These are phyloP conservation scores for Chorisops tibialis DNA, from an alignment of 2,888 invertebrate species.

Conservation along the genomic window DNA sequence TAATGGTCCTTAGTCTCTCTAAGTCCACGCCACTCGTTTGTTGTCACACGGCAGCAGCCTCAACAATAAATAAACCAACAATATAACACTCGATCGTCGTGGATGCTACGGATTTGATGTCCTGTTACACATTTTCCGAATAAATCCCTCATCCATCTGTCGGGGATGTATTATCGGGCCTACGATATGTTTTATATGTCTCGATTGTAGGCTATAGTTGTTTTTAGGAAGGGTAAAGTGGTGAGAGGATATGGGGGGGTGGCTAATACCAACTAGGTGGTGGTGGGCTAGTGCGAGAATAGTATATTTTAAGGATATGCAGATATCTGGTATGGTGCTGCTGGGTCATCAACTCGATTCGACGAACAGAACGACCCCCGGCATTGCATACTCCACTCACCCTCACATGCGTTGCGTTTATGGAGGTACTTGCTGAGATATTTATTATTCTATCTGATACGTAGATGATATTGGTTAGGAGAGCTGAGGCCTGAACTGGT, in stretches of 20 bases:
- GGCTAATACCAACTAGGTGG: too few species aligned
- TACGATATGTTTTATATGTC: slow-evolving; percentile 23
- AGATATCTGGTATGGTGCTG: not conserved
- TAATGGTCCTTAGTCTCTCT: not conserved
- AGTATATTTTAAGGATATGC: not conserved
- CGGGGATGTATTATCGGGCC: slow-evolving; percentile 36
- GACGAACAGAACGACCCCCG: too few species aligned
- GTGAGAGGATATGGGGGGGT: too few species aligned
- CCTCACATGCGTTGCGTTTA: too few species aligned
- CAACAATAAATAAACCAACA: slow-evolving; percentile 28
- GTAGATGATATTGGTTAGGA: slow-evolving; percentile 24
- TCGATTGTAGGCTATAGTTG: not conserved
- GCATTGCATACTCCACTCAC: too few species aligned
- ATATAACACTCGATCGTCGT: slow-evolving; percentile 28
- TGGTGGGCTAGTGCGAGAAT: not conserved
- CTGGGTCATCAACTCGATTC: too few species aligned
- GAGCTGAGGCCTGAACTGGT: slow-evolving; percentile 11
- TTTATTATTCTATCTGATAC: slow-evolving; percentile 32
- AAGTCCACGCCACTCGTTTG: slow-evolving; percentile 15
- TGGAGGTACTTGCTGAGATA: slow-evolving; percentile 19
- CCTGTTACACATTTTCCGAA: slow-evolving; percentile 38
- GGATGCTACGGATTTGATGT: slow-evolving; percentile 31
- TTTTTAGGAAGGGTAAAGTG: too few species aligned
- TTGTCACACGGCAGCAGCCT: slow-evolving; percentile 21
- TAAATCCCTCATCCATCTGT: slow-evolving; percentile 40